Percentiles rank a stretch among this genome's conserved stretches.
phyloP scores from a whole-genome alignment of 2,888 invertebrate species.

The Eristalinus sepulchralis region DNA sequence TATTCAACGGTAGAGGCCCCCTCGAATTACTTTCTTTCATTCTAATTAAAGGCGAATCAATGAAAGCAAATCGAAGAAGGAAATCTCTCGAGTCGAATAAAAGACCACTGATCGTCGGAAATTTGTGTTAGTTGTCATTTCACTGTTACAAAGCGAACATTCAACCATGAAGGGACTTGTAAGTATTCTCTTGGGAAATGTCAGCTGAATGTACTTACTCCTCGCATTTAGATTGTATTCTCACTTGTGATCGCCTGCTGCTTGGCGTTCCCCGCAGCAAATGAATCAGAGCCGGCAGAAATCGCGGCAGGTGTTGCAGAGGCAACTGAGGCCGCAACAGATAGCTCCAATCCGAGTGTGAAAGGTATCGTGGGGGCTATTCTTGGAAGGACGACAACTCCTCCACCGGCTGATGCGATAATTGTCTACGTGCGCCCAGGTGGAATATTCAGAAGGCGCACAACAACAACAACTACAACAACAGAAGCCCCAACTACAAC shows the following conservation, averaged over 20 bases:
- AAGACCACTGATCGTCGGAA: not conserved
- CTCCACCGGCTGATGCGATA: not conserved
- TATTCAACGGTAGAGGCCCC: not conserved
- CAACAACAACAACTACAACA: slow-evolving; percentile 4
- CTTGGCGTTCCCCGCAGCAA: slow-evolving; percentile 13
- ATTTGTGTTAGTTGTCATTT: slow-evolving; percentile 14
- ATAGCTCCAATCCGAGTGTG: not conserved
- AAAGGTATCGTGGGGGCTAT: slow-evolving; percentile 15
- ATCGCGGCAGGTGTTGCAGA: not conserved
- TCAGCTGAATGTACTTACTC: not conserved
- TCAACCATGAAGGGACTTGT: slow-evolving; percentile 45
- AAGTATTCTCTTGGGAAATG: not conserved
- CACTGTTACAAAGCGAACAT: not conserved
- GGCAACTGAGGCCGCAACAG: not conserved
- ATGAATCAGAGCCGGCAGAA: not conserved
- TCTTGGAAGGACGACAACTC: slow-evolving; percentile 2
- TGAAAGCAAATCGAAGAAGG: no score
- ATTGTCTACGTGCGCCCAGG: not conserved
- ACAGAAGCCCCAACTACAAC: not conserved
- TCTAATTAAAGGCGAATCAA: not conserved
- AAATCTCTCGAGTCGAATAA: not conserved
- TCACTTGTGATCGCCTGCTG: slow-evolving; percentile 15
- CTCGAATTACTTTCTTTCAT: not conserved
- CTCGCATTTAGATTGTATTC: slow-evolving; percentile 27
- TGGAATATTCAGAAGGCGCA: not conserved